A percentile compares a stretch with the other conserved stretches of the same genome.
Evolutionary conservation across 2,113 vertebrate genomes (phyloP).

Genomic region (Chionomys nivalis): DNA sequence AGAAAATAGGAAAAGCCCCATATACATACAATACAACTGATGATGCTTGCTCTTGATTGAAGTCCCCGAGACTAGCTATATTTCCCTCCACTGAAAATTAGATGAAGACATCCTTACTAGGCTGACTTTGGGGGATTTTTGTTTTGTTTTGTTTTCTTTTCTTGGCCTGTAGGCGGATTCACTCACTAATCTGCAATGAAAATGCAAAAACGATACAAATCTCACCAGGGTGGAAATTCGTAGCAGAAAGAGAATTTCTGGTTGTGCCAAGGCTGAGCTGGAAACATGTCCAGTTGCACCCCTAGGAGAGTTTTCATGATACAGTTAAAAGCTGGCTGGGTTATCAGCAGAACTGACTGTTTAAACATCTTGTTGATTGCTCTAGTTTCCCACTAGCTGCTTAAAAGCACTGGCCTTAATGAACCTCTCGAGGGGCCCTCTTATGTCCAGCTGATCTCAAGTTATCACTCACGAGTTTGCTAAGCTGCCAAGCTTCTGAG

Average conservation of each 20-base stretch:
- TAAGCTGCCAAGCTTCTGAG: conserved; percentile 38
- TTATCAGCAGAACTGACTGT: conserved; percentile 48
- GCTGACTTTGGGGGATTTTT: conserved; percentile 50
- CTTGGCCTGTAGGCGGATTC: conserved; percentile 57
- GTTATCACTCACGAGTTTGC: conserved; percentile 43
- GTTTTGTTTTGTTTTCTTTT: not conserved
- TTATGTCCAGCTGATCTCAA: conserved; percentile 60
- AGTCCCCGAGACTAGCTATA: conserved; percentile 41
- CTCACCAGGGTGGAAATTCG: conserved; percentile 64
- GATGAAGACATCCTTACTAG: conserved; percentile 71
- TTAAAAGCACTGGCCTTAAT: conserved; percentile 60
- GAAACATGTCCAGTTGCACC: not conserved
- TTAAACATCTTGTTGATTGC: conserved; percentile 63
- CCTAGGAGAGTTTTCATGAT: conserved; percentile 56
- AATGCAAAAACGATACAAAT: conserved; percentile 59
- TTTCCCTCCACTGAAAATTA: conserved; percentile 61
- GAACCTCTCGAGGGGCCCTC: not conserved
- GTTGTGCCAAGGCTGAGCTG: not conserved
- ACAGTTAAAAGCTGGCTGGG: conserved; percentile 42
- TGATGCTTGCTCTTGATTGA: conserved; percentile 5
- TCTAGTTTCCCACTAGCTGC: conserved; percentile 33
- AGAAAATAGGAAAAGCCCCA: not conserved
- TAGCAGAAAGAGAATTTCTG: conserved; percentile 65
- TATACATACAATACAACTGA: not conserved
- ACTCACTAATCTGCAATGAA: conserved; percentile 55